phyloP scores from a whole-genome alignment of 2,113 vertebrate genomes.

The Gavialis gangeticus region DNA sequence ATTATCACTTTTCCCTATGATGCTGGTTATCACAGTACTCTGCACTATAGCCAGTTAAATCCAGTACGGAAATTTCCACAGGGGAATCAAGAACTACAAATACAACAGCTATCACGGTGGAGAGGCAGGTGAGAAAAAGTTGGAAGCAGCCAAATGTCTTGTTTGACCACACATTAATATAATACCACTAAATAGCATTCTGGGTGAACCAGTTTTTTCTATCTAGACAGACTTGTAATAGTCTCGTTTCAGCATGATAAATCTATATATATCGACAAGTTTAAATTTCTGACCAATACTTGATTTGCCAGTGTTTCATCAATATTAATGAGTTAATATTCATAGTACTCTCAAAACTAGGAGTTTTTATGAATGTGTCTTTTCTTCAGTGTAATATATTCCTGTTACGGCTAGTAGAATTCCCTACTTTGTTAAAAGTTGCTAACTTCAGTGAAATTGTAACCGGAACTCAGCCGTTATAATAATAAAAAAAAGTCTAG shows the following conservation, averaged over 20 bases:
- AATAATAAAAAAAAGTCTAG: neutral
- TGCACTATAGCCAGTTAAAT: neutral
- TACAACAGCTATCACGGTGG: neutral
- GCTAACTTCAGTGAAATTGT: neutral
- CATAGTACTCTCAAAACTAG: neutral
- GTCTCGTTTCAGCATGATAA: neutral
- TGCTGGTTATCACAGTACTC: neutral
- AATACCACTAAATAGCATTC: neutral
- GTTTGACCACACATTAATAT: neutral
- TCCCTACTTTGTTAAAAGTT: neutral
- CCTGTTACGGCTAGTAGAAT: neutral
- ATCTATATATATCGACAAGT: neutral
- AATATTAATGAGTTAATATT: neutral
- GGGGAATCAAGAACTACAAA: neutral
- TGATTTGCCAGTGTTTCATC: neutral
- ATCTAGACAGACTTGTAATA: neutral
- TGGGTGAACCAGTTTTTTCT: neutral
- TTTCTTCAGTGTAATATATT: neutral
- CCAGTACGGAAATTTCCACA: neutral
- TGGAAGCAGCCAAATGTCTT: neutral
- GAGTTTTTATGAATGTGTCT: neutral
- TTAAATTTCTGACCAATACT: neutral
- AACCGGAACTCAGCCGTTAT: neutral
- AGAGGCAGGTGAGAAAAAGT: neutral
- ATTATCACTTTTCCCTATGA: slow-evolving; percentile 32